Conservation (phyloP, 2,888 invertebrate genomes). For the Dendrolimus houi region DNA sequence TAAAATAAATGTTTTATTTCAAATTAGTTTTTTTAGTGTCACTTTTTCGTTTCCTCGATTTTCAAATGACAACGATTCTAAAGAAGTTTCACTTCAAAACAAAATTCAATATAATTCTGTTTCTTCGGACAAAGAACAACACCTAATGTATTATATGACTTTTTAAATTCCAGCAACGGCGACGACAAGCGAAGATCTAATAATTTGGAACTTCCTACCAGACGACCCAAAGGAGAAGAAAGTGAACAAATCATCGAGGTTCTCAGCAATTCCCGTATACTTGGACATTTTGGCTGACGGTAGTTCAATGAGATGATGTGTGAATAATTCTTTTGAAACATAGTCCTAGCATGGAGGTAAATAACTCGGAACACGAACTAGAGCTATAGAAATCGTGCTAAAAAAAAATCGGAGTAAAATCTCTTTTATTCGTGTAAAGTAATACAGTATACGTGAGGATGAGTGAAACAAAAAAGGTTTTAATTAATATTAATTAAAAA, state of each 20-base stretch:
- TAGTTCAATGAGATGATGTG: constrained; percentile 29
- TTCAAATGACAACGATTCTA: no score
- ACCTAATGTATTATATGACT: background rate
- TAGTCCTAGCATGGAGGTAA: background rate
- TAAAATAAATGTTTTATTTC: no score
- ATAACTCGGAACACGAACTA: background rate
- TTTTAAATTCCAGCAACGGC: constrained; percentile 51
- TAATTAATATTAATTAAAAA: background rate
- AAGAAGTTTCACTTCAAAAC: background rate
- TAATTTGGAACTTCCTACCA: constrained; percentile 69
- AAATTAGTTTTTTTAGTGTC: background rate
- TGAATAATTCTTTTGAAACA: background rate
- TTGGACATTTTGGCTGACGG: constrained; percentile 40
- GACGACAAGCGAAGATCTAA: constrained; percentile 59
- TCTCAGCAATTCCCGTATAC: constrained; percentile 44
- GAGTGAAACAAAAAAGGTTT: background rate
- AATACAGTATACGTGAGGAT: no score
- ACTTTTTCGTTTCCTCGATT: no score
- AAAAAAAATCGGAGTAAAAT: no score
- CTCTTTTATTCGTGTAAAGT: no score
- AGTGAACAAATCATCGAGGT: constrained; percentile 27
- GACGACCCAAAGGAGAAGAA: constrained; percentile 38
- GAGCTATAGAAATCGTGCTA: no score
- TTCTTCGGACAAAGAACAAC: no score
- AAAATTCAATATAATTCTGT: background rate